These are phyloP conservation scores for Cryptocephalus primarius DNA, from an alignment of 2,888 invertebrate genomes.

Conservation along the genomic window DNA sequence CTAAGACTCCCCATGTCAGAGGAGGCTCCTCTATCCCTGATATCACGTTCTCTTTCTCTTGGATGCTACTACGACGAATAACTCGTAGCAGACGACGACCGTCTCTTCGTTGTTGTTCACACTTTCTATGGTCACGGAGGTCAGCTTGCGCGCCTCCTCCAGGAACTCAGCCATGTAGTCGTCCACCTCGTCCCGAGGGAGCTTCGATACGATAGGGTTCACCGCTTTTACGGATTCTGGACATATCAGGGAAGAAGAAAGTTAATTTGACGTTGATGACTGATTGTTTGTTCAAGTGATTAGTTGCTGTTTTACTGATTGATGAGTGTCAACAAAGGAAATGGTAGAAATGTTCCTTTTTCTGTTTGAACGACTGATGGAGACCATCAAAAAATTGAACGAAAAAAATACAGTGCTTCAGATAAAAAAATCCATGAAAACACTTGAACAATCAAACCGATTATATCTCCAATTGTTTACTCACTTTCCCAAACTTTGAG, in stretches of 20 bases:
- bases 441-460: no score
- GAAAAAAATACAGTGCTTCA: no score
- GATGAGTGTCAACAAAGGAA: no score
- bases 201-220: conserved; percentile 55
- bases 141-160: conserved; percentile 28
- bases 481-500: conserved; percentile 48
- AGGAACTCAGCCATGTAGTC: conserved; percentile 54
- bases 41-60: no score
- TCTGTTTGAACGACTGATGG: not conserved
- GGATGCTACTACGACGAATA: conserved; percentile 40
- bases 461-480: conserved; percentile 14
- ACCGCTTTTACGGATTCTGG: conserved; percentile 57
- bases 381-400: no score
- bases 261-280: no score
- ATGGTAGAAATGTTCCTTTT: no score
- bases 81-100: conserved; percentile 40
- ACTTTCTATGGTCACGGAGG: conserved; percentile 13
- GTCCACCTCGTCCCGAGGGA: conserved; percentile 46
- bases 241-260: conserved; percentile 19
- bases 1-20: no score
- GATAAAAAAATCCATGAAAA: no score
- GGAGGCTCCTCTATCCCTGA: no score
- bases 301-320: no score
- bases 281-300: no score
- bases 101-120: conserved; percentile 26